phyloP scores from a whole-genome alignment of 1,140 invertebrate genomes.

The Semibalanus balanoides region DNA sequence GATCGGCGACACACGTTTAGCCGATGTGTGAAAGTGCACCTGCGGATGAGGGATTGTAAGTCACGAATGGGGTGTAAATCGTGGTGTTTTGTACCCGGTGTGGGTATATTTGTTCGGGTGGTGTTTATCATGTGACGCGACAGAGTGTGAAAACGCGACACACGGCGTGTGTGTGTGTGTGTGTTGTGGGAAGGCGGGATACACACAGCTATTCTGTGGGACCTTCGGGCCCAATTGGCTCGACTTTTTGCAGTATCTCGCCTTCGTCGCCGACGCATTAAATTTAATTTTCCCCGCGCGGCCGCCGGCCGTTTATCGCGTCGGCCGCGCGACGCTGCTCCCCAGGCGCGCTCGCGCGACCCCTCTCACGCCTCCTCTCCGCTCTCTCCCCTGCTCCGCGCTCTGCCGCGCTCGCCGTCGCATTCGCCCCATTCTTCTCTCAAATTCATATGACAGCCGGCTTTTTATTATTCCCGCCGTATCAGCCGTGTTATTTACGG shows the following conservation, averaged over 20 bases:
- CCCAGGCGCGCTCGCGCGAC: background rate
- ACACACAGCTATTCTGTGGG: background rate
- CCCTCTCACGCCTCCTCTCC: background rate
- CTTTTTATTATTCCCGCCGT: background rate
- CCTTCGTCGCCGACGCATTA: background rate
- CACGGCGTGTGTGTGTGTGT: background rate
- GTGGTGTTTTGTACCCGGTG: too few species aligned
- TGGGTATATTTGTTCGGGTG: too few species aligned
- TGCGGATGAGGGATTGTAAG: too few species aligned
- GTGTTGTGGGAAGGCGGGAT: too few species aligned
- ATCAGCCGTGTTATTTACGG: background rate
- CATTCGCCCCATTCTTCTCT: slow-evolving; percentile 1
- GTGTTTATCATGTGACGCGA: background rate
- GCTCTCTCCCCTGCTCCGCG: background rate
- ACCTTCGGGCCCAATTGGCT: background rate
- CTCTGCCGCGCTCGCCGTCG: background rate
- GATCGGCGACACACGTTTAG: too few species aligned
- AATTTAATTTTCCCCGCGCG: background rate
- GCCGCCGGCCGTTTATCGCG: background rate
- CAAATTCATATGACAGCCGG: background rate
- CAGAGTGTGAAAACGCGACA: background rate
- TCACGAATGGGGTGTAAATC: too few species aligned
- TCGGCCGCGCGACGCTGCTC: background rate
- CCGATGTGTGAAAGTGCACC: too few species aligned
- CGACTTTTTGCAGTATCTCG: background rate